Conservation (phyloP, 2,797 vertebrate genomes). For the Crocodylus rhombifer region DNA sequence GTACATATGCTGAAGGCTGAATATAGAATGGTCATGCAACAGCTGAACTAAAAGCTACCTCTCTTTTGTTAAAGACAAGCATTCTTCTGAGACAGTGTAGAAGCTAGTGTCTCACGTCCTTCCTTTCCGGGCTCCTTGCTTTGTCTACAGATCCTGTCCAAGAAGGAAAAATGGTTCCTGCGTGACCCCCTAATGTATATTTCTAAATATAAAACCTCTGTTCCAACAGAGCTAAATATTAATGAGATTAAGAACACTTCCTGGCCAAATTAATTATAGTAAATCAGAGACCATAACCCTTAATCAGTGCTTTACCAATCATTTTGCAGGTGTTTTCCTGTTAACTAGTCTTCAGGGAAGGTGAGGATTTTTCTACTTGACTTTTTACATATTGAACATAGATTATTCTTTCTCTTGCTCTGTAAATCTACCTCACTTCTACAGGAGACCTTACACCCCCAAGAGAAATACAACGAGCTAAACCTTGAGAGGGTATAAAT, state of each 20-base stretch:
- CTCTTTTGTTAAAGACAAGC: not conserved
- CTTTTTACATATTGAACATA: rapidly evolving
- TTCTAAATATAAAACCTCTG: not conserved
- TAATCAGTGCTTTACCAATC: not conserved
- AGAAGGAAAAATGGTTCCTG: not conserved
- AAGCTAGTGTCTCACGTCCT: not conserved
- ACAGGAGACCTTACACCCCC: not conserved
- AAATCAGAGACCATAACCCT: constrained; percentile 10
- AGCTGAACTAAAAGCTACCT: not conserved
- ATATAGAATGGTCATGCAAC: not conserved
- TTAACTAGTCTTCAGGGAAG: not conserved
- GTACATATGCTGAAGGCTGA: not conserved
- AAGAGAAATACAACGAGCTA: not conserved
- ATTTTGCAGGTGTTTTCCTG: not conserved
- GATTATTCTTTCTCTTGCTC: not conserved
- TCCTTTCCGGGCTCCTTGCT: not conserved
- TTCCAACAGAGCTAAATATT: not conserved
- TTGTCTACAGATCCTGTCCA: not conserved
- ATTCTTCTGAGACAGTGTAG: not conserved
- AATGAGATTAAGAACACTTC: constrained; percentile 10
- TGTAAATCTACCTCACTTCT: not conserved
- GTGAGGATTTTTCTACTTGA: rapidly evolving
- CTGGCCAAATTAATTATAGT: constrained; percentile 33
- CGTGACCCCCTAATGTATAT: not conserved
- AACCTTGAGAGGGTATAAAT: not conserved